A percentile compares a stretch with the other conserved stretches of the same genome.
Conservation (phyloP, 2,113 vertebrate genomes). For the Muscicapa adusta region DNA sequence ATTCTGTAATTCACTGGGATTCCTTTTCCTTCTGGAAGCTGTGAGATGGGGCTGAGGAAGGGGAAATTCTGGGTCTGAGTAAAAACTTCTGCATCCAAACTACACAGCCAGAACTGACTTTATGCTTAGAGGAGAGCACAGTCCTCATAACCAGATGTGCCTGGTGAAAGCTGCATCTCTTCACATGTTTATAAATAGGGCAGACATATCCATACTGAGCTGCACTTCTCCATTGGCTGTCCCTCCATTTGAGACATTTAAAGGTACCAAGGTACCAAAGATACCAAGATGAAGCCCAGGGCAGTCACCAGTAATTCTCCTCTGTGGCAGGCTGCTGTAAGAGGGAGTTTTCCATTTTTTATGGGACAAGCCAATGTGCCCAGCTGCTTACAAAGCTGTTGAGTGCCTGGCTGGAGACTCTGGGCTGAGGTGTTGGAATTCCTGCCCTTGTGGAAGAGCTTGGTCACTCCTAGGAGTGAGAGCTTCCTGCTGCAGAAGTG, state of each 20-base stretch:
- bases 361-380: not conserved
- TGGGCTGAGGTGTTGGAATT: not conserved
- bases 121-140: not conserved
- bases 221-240: not conserved
- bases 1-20: conserved; percentile 13
- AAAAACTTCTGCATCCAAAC: not conserved
- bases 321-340: not conserved
- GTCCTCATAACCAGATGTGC: not conserved
- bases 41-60: not conserved
- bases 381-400: not conserved
- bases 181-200: not conserved
- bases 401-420: not conserved
- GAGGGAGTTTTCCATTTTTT: not conserved
- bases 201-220: not conserved
- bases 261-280: not conserved
- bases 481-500: not conserved
- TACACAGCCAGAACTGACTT: not conserved
- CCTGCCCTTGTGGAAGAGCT: not conserved
- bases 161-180: not conserved
- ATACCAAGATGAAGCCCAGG: not conserved
- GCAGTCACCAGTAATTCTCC: not conserved
- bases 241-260: not conserved
- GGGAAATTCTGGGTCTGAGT: not conserved
- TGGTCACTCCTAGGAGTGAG: not conserved
- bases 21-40: not conserved